Base-by-base conservation (phyloP, 1,140 invertebrate species). In the Drosophila bipectinata region DNA sequence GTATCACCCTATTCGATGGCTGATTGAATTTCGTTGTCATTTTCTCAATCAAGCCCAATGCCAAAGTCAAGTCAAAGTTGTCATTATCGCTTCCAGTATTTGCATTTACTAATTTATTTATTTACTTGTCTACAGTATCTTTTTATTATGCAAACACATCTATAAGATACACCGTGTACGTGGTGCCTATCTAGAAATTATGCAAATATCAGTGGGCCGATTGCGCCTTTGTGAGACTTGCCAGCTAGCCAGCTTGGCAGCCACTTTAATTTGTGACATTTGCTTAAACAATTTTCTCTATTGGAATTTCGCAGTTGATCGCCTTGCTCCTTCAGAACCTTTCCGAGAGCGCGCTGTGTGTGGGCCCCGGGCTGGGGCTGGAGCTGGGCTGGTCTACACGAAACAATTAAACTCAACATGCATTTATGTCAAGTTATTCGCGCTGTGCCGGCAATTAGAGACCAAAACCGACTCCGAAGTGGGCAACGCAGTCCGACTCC, bases 381-480 rank as follows among this genome's bases (percentile, higher is more conserved):
- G 18, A 1, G 15, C 15, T 15, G 15, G 32, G 34, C 10, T 55
- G 21, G 21, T 21, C 21, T 21, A 84, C 80, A 85, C 78, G 74
- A 74, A 82, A 85, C 82, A 85, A 85, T 85, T 85, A 85, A 85
- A 85, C 62, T 75, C 82, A 87, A 85, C 83, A 85, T 85, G 82
- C 83, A 85, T 85, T 85, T 88, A 87, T 85, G 82, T 87, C 78
- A 87, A 82, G 69, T 87, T 82, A 82, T 88, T 87, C 78, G 83
- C 78, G 82, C 83, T 87, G 71, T 58, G 61, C 61, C 83, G 55
- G 71, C 82, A 85, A 85, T 87, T 88, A 77, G 53, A 79, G 79
- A 73, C 53, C 55, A 62, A 71, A 48, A 48, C 59, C 67, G 53
- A 51, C 48, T 68, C 32, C 51, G 26, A 48, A 63, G 61, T 57